Evolutionary conservation across 2,113 vertebrate genomes (phyloP), one percentile per base, ranked within the genome.

Genomic region (Ondatra zibethicus): DNA sequence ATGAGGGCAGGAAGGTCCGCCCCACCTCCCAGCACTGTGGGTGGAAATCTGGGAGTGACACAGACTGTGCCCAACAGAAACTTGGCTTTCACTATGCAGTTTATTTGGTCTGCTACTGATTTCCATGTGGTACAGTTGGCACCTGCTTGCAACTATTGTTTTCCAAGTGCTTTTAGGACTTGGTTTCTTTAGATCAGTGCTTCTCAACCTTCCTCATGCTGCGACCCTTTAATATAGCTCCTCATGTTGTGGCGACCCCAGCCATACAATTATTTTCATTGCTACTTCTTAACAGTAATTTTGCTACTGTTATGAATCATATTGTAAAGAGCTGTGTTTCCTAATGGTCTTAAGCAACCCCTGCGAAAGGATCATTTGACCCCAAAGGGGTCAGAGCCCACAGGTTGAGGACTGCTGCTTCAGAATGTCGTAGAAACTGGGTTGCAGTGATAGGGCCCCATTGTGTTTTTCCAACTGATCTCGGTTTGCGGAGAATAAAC

Each of bases 151-250:
- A 45, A 82, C 73, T 89, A 68, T 92, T 84, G 29, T 63, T 52
- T 92, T 82, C 45, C 4, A 52, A 70, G 45, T 27, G 47, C 47
- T 86, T 94, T 80, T 73, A 82, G 7, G 14, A 47, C 55, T 84
- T 97, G 42, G 27, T 80, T 91, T 31, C 70, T 88, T 95, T 70
- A n/a, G 68, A 70, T 5, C 33, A n/a, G 68, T 70, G 68, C 33
- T 70, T 70, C 68, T 70, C 33, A 36, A 19, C 68, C 68, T 70
- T 70, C 68, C 68, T 70, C 16, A n/a, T 36, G 14, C 33, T 7
- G 33, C 1, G 68, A n/a, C 68, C 68, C 33, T 70, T 66, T 31
- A 66, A 66, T 63, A 63, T 29, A 66, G 29, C 31, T 13, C 65
- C 3, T 66, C 65, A 5, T 31, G 65, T 12, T 66, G 65, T 66